Evolutionary conservation across 23 tunicate genomes (phyloP).

Genomic region (Clavelina lepadiformis): DNA sequence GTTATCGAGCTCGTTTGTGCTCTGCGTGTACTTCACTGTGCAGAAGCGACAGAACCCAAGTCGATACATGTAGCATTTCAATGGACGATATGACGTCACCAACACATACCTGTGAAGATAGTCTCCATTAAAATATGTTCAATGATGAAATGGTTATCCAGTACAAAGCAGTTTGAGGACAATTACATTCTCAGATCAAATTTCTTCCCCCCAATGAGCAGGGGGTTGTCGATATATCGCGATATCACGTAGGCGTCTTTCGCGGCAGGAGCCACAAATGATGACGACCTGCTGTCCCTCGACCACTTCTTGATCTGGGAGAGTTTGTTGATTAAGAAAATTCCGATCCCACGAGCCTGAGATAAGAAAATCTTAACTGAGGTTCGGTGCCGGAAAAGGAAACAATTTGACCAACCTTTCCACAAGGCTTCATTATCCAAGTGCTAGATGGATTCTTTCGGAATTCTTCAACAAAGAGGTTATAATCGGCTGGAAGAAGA

Average conservation of each 20-base stretch:
- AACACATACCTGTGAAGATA: constrained; percentile 75
- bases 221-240: constrained; percentile 94
- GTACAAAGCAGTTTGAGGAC: no score
- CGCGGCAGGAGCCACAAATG: constrained; percentile 67
- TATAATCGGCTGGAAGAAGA: constrained; percentile 98
- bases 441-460: constrained; percentile 95
- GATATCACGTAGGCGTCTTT: constrained; percentile 95
- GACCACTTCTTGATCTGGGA: constrained; percentile 99
- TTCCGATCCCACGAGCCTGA: constrained; percentile 98
- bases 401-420: constrained; percentile 47
- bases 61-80: constrained; percentile 96
- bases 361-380: background rate
- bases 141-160: constrained; percentile 1
- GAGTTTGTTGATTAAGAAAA: constrained; percentile 95
- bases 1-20: constrained; percentile 92
- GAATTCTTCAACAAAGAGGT: constrained; percentile 97
- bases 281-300: constrained; percentile 67
- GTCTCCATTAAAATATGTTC: background rate
- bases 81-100: constrained; percentile 93
- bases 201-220: constrained; percentile 98
- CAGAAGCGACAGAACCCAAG: constrained; percentile 99
- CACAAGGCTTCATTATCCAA: constrained; percentile 99
- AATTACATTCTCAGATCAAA: constrained; percentile 94
- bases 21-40: constrained; percentile 97
- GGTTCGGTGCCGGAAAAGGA: background rate